Evolutionary conservation across 2,797 vertebrate species (phyloP), one percentile per base, ranked within the genome.

Genomic region (Myoxocephalus aenaeus): DNA sequence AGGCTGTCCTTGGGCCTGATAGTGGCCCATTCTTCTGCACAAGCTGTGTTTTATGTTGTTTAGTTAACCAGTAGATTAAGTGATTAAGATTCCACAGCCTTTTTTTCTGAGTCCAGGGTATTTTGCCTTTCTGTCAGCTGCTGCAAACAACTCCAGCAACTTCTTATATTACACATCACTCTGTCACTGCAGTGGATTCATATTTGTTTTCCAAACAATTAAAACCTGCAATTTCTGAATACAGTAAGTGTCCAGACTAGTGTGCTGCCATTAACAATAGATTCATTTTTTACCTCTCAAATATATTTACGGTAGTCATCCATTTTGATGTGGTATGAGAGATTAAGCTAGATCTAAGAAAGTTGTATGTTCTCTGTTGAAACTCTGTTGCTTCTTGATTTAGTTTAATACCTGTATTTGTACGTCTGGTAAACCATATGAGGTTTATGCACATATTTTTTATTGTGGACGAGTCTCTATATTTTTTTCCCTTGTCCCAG

Each of bases 31-130:
- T 78, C 80, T 79, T 75, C 53, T 69, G 56, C 80, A 53, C 73
- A 77, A 72, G 57, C 79, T 75, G 82, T 14, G 58, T 80, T 82
- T 80, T 85, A 75, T 78, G 64, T 66, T 80, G 85, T 89, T 91
- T 86, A 71, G 83, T 84, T 85, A 85, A 84, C 86, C 72, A 70
- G 70, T 69, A 89, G 92, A 91, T 93, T 91, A 90, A 89, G 86
- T 70, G 90, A 91, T 94, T 91, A 92, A 91, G 90, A 92, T 93
- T 92, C 88, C 89, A 67, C 29, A 83, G 77, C 13, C 59, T 54
- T 76, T 68, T 27, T 25, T 46, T 46, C 36, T 3, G 29, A 69
- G 58, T 75, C 65, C 17, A 6, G 40, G 73, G 68, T 63, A 22
- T 27, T 29, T 70, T 78, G 65, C 75, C 27, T 79, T 85, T 75